Evolutionary conservation across 2,797 vertebrate species (phyloP), one percentile per base, ranked within the genome.

Genomic region (Pipistrellus pipistrellus): DNA sequence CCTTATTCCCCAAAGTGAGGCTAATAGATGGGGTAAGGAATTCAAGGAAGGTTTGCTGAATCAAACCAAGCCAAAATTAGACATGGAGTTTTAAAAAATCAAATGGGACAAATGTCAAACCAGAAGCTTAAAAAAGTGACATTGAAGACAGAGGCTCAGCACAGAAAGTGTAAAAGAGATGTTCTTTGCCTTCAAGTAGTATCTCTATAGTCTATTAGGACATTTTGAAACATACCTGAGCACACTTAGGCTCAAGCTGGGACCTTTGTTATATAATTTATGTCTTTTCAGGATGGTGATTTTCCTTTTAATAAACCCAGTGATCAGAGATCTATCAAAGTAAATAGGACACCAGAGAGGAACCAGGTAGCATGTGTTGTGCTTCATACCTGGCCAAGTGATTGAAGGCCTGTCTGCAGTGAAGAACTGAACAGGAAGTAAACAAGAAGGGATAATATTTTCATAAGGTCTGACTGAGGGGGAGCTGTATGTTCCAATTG

Each of bases 261-360:
- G 59, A 10, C 53, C 38, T 93, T 78, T 94, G 23, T 88, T 88
- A 62, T 71, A 62, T 32, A 73, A 25, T 86, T 94, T 23, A 62
- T 81, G 46, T 91, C 20, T 75, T 86, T 68, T 88, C 27, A 75
- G 59, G 18, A 73, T 83, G 18, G 30, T 35, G 9, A n/a, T 55
- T 94, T 93, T 77, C n/a, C 30, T 15, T 78, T 69, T 69, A 53
- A 82, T 92, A 84, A 93, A 57, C 23, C 48, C 25, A 77, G 48
- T 80, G 18, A 94, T 85, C 64, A 89, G 53, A 88, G 41, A 76
- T 62, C 38, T 93, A 18, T 94, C 88, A 91, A 93, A 88, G 30
- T 80, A 91, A 81, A 85, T 85, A 82, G 32, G 30, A 95, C 94
- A 30, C 32, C 89, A 82, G 69, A 92, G 32, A 92, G 18, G 71